Evolutionary conservation across 2,888 invertebrate species (phyloP).

Genomic region (Cantharis lateralis): DNA sequence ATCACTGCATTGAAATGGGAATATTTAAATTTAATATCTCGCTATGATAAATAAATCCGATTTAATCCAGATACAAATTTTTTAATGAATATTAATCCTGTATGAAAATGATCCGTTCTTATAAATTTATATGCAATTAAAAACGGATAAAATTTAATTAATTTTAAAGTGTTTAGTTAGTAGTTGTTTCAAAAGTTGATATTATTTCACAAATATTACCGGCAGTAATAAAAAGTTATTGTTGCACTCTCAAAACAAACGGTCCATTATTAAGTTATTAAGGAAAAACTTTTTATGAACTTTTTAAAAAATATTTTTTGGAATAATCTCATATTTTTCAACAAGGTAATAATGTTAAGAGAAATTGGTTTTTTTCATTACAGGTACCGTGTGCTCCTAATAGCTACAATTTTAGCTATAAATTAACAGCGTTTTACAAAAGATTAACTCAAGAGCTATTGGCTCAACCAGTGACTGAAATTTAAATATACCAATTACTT

Average conservation of each 20-base stretch:
- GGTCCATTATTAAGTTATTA: slow-evolving; percentile 26
- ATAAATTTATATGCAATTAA: background rate
- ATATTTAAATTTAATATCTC: background rate
- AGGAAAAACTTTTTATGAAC: slow-evolving; percentile 27
- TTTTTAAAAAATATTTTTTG: slow-evolving; percentile 24
- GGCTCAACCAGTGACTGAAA: slow-evolving; percentile 23
- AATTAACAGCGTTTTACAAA: slow-evolving; percentile 35
- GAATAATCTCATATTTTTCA: slow-evolving; percentile 24
- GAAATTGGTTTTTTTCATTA: slow-evolving; percentile 27
- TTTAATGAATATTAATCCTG: background rate
- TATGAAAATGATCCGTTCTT: background rate
- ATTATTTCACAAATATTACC: background rate
- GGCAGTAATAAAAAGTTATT: slow-evolving; percentile 22
- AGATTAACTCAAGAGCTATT: slow-evolving; percentile 20
- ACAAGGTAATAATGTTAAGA: slow-evolving; percentile 15
- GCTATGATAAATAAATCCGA: background rate
- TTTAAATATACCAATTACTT: slow-evolving; percentile 31
- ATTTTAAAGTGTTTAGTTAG: background rate
- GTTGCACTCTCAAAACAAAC: slow-evolving; percentile 16
- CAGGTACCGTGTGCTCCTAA: slow-evolving; percentile 30
- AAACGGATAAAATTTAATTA: background rate
- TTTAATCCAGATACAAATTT: background rate
- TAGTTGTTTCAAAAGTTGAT: background rate
- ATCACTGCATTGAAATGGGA: background rate
- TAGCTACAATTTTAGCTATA: slow-evolving; percentile 31